These are phyloP conservation scores for Nycticryphes semicollaris DNA, from an alignment of 2,113 vertebrate species.

Conservation along the genomic window DNA sequence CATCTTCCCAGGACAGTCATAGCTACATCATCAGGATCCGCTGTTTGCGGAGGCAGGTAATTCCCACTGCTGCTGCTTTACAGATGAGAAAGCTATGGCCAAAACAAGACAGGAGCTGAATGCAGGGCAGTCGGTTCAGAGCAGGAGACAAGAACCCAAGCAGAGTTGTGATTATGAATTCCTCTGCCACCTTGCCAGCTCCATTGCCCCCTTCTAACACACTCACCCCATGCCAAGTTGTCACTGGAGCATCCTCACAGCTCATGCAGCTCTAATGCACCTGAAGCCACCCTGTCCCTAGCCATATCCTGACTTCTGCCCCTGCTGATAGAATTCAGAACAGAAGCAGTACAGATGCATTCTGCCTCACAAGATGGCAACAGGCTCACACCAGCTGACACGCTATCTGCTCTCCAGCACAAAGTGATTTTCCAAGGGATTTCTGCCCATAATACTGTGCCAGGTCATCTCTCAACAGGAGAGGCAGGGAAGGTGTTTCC, in stretches of 20 bases:
- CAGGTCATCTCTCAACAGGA: slow-evolving; percentile 1
- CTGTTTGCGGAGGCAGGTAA: background rate
- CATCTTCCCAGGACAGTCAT: background rate
- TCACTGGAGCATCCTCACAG: background rate
- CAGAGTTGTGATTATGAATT: background rate
- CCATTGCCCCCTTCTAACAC: background rate
- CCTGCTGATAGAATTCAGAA: background rate
- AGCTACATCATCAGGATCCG: background rate
- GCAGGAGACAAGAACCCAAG: background rate
- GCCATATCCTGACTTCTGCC: background rate
- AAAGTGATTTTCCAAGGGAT: slow-evolving; percentile 5
- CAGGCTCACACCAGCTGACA: background rate
- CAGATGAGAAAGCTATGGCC: background rate
- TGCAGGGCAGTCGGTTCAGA: background rate
- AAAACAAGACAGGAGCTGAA: background rate
- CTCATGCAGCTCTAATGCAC: background rate
- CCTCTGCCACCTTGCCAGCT: background rate
- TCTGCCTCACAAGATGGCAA: background rate
- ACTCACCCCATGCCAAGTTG: background rate
- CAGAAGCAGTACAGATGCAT: background rate
- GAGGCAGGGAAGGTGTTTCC: slow-evolving; percentile 46
- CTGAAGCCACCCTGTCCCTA: background rate
- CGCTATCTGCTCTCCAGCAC: background rate
- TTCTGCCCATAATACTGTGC: background rate
- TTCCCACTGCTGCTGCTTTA: background rate